Percentiles rank a stretch among this genome's conserved stretches.
Conservation (phyloP, 2,888 invertebrate genomes). For the Microctonus aethiopoides region DNA sequence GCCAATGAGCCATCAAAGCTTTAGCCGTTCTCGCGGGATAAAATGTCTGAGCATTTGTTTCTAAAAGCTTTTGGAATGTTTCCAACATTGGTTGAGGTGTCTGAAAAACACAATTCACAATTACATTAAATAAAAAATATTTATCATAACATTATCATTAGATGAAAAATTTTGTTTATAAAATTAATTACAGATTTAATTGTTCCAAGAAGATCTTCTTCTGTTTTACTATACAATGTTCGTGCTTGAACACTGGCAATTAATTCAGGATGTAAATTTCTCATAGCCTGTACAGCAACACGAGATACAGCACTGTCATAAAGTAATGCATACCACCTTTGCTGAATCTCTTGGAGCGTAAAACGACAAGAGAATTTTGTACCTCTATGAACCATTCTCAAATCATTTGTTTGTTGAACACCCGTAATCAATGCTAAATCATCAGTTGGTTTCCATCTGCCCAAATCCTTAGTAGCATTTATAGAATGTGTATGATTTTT, state of each 20-base stretch:
- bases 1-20: conserved; percentile 89
- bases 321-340: conserved; percentile 94
- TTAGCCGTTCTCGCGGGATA: conserved; percentile 89
- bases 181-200: conserved; percentile 77
- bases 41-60: conserved; percentile 86
- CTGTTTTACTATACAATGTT: conserved; percentile 88
- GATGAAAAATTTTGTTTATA: no score
- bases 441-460: conserved; percentile 97
- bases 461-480: conserved; percentile 82
- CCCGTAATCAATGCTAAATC: conserved; percentile 94
- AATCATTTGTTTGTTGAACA: conserved; percentile 89
- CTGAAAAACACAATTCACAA: conserved; percentile 64
- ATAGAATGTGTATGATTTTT: conserved; percentile 77
- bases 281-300: conserved; percentile 91
- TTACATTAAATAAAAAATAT: conserved; percentile 21
- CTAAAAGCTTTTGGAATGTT: conserved; percentile 85
- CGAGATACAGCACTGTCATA: conserved; percentile 95
- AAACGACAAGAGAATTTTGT: conserved; percentile 97
- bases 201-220: conserved; percentile 87
- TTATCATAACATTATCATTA: no score
- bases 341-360: conserved; percentile 91
- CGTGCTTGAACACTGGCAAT: conserved; percentile 88
- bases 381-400: conserved; percentile 86
- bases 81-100: conserved; percentile 79
- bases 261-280: conserved; percentile 91